Percentiles rank a stretch among this genome's conserved stretches.
Conservation (phyloP, 2,113 vertebrate species). For the Alces alces region DNA sequence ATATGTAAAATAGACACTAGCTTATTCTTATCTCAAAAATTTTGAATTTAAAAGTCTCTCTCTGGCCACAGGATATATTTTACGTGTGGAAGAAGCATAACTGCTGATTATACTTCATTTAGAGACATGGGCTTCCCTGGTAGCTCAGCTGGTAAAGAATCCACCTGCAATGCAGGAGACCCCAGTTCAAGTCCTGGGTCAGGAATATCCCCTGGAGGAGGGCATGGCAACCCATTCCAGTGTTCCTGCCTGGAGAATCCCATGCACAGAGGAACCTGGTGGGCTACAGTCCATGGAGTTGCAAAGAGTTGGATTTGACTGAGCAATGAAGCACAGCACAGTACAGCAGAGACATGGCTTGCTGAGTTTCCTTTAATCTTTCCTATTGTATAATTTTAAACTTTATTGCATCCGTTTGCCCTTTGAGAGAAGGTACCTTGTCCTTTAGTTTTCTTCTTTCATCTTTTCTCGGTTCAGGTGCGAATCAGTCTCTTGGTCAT, state of each 20-base stretch:
- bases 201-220: not conserved
- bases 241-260: not conserved
- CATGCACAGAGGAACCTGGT: not conserved
- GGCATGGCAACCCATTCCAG: not conserved
- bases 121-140: accelerated
- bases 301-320: not conserved
- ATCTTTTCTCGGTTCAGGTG: not conserved
- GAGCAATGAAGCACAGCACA: not conserved
- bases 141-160: not conserved
- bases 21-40: not conserved
- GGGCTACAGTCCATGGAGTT: not conserved
- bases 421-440: not conserved
- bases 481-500: not conserved
- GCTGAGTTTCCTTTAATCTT: not conserved
- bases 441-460: not conserved
- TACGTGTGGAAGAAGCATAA: not conserved
- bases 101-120: not conserved
- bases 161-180: not conserved
- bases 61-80: not conserved
- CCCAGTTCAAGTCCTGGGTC: not conserved
- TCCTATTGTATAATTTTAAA: not conserved
- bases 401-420: not conserved
- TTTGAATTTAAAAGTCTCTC: not conserved
- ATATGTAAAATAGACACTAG: not conserved
- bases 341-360: not conserved